A percentile compares a stretch with the other conserved stretches of the same genome.
Evolutionary conservation across 1,140 invertebrate genomes (phyloP).

Genomic region (Bombus difficillimus): DNA sequence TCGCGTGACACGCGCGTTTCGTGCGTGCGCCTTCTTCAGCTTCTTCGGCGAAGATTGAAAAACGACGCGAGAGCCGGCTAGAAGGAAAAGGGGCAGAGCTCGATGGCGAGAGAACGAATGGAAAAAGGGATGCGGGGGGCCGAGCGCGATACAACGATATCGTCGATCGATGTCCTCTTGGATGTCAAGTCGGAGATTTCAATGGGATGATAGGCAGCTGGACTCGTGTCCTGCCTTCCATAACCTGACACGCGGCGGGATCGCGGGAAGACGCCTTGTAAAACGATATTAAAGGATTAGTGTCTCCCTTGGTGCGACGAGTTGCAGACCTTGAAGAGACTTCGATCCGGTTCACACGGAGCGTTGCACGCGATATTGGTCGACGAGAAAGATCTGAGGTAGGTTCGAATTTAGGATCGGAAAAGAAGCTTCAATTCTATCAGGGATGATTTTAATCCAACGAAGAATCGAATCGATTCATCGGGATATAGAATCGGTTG

Average conservation of each 20-base stretch:
- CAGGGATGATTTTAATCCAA: too few species aligned
- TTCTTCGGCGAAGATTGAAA: conserved; percentile 56
- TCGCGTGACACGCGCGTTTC: conserved; percentile 63
- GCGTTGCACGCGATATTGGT: conserved; percentile 3
- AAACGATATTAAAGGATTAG: conserved; percentile 76
- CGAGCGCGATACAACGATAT: conserved; percentile 40
- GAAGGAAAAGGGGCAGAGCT: background rate
- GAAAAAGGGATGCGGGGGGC: conserved; percentile 42
- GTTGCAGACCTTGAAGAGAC: conserved; percentile 40
- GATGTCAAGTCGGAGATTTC: conserved; percentile 51
- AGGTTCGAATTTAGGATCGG: too few species aligned
- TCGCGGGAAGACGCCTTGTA: conserved; percentile 62
- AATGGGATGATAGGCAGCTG: conserved; percentile 27
- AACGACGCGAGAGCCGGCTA: conserved; percentile 12
- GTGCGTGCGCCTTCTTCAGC: conserved; percentile 42
- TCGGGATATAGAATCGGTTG: rapidly evolving
- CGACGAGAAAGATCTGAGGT: too few species aligned
- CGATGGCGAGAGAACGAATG: conserved; percentile 26
- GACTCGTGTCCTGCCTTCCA: conserved; percentile 55
- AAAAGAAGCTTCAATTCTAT: too few species aligned
- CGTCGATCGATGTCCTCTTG: conserved; percentile 62
- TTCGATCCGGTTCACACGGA: conserved; percentile 32
- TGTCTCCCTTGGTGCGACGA: conserved; percentile 44
- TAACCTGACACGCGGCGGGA: conserved; percentile 40
- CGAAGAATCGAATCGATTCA: too few species aligned